Percentiles rank a stretch among this genome's conserved stretches.
Conservation (phyloP, 2,797 vertebrate species). For the Chaenodraco wilsoni region DNA sequence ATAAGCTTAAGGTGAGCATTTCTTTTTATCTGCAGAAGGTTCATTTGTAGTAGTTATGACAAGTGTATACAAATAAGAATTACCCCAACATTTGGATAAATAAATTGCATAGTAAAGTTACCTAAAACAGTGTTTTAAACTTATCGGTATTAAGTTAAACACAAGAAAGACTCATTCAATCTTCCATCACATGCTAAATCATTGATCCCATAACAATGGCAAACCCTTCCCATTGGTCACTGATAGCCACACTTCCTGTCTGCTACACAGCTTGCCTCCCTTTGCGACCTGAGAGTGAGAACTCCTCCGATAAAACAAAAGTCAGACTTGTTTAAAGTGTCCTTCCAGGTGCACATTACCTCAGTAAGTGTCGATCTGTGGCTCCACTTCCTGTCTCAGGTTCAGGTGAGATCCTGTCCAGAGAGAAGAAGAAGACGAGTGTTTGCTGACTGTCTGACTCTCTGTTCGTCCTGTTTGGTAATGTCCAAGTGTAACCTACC, state of each 20-base stretch:
- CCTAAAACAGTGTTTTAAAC: neutral
- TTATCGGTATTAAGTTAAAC: neutral
- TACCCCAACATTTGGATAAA: too few relatives aligned
- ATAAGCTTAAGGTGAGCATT: too few relatives aligned
- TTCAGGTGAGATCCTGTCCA: slow-evolving; percentile 28
- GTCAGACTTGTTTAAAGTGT: slow-evolving; percentile 10
- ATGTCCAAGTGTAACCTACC: slow-evolving; percentile 50
- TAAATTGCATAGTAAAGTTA: too few relatives aligned
- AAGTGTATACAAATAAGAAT: too few relatives aligned
- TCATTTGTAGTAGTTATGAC: too few relatives aligned
- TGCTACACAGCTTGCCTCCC: neutral
- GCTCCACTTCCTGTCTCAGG: slow-evolving; percentile 4
- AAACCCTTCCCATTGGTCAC: slow-evolving; percentile 27
- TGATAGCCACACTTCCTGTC: slow-evolving; percentile 21
- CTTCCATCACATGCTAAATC: neutral
- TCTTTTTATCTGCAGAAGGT: neutral
- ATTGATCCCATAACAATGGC: neutral
- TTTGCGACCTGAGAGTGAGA: neutral
- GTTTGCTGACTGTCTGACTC: slow-evolving; percentile 6
- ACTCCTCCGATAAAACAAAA: neutral
- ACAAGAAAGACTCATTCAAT: neutral
- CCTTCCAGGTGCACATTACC: slow-evolving; percentile 42
- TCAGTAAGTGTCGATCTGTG: neutral
- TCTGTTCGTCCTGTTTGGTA: slow-evolving; percentile 23
- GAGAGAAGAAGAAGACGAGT: neutral